phyloP scores from a whole-genome alignment of 2,113 vertebrate species.

The Esox niger region DNA sequence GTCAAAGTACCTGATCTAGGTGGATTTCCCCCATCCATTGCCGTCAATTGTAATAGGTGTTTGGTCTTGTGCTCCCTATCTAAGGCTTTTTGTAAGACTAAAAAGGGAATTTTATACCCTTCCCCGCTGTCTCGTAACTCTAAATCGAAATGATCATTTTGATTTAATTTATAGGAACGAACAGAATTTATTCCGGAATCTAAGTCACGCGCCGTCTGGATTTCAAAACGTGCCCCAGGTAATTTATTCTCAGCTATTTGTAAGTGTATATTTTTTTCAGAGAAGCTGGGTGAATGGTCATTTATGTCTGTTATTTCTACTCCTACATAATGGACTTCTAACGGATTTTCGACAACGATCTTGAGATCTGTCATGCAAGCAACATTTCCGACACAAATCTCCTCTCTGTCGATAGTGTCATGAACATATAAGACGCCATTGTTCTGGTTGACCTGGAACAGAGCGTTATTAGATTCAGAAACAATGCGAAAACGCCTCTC shows the following conservation, averaged over 20 bases:
- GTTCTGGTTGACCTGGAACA: conserved; percentile 43
- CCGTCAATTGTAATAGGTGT: conserved; percentile 32
- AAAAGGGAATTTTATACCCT: conserved; percentile 31
- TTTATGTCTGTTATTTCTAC: conserved; percentile 45
- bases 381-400: conserved; percentile 28
- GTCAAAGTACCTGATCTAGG: conserved; percentile 35
- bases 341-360: conserved; percentile 44
- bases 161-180: conserved; percentile 18
- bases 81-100: conserved; percentile 34
- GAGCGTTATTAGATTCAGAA: conserved; percentile 27
- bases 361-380: conserved; percentile 40
- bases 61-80: conserved; percentile 30
- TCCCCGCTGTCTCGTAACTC: conserved; percentile 36
- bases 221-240: conserved; percentile 30
- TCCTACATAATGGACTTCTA: conserved; percentile 38
- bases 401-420: conserved; percentile 46
- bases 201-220: conserved; percentile 31
- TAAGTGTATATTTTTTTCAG: conserved; percentile 18
- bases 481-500: conserved; percentile 44
- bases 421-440: conserved; percentile 39
- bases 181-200: conserved; percentile 29
- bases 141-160: conserved; percentile 35
- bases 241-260: conserved; percentile 29
- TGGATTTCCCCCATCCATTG: conserved; percentile 41
- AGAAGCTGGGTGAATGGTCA: conserved; percentile 39